Evolutionary conservation across 2,113 vertebrate species (phyloP), one percentile per base, ranked within the genome.

Genomic region (Entelurus aequoreus): DNA sequence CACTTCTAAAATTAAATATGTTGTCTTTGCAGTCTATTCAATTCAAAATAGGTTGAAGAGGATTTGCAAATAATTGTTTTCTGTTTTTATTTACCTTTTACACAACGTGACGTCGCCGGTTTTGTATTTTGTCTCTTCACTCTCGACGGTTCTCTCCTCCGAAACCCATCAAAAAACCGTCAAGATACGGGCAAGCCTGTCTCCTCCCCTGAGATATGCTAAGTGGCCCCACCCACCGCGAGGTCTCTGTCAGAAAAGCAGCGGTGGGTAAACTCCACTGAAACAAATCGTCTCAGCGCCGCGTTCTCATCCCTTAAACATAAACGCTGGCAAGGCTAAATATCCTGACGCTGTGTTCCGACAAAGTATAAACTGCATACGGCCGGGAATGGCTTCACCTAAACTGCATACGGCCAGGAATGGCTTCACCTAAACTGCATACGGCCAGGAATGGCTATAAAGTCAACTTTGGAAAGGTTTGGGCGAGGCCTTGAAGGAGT

Each of bases 311-410:
- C 58, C 49, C 55, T 85, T 78, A 68, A 60, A 71, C 66, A 79
- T 76, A 79, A 81, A 63, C 54, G 52, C 65, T 60, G 63, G 71
- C 60, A 52, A 66, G 72, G 68, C 70, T 76, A 54, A 64, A 65
- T 49, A 44, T 40, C 21, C 54, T 21, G 48, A 54, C 35, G 28
- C 62, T 37, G 38, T 3, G 1, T 60, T 57, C 55, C 56, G 64
- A 74, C 82, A 60, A 79, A 82, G 77, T 69, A 63, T 71, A 54
- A 67, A 71, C 55, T 64, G 58, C 21, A 60, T 65, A 77, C 82
- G 78, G 68, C 66, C 59, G 69, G 59, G 62, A 79, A 76, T 53
- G 42, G 42, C 42, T 64, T 62, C 10, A 44, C 37, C 65, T 47
- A 44, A 44, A 56, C 55, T 64, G 58, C 21, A 60, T 65, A 77